Evolutionary conservation across 2,113 vertebrate species (phyloP).

Genomic region (Ellobius talpinus): DNA sequence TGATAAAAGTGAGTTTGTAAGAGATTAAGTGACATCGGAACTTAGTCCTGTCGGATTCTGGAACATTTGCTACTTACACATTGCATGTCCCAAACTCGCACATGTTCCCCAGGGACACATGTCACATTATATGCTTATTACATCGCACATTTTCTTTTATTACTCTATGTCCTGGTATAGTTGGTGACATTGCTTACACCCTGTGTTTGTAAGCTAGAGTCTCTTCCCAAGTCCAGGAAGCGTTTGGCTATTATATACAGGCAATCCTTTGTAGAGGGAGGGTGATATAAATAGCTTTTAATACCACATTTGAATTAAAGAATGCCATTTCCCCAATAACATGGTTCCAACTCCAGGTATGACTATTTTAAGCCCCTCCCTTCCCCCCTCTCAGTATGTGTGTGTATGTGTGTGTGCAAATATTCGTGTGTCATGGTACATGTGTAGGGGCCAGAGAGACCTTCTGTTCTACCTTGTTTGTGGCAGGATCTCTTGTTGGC

Average conservation of each 20-base stretch:
- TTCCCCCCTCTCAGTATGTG: not conserved
- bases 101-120: not conserved
- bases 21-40: not conserved
- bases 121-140: not conserved
- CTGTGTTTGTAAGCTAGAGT: not conserved
- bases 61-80: not conserved
- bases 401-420: not conserved
- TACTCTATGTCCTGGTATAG: not conserved
- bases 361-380: not conserved
- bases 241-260: not conserved
- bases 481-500: not conserved
- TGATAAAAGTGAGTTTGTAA: slow-evolving; percentile 3
- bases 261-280: not conserved
- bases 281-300: not conserved
- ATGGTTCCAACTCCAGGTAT: not conserved
- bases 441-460: not conserved
- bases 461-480: not conserved
- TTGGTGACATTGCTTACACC: not conserved
- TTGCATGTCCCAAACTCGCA: not conserved
- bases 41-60: not conserved
- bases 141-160: not conserved
- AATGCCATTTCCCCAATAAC: not conserved
- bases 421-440: not conserved
- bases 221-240: not conserved
- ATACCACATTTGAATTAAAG: slow-evolving; percentile 13